These are phyloP conservation scores for Schizothorax lantsangensis DNA, from an alignment of 2,797 vertebrate genomes.

Conservation along the genomic window DNA sequence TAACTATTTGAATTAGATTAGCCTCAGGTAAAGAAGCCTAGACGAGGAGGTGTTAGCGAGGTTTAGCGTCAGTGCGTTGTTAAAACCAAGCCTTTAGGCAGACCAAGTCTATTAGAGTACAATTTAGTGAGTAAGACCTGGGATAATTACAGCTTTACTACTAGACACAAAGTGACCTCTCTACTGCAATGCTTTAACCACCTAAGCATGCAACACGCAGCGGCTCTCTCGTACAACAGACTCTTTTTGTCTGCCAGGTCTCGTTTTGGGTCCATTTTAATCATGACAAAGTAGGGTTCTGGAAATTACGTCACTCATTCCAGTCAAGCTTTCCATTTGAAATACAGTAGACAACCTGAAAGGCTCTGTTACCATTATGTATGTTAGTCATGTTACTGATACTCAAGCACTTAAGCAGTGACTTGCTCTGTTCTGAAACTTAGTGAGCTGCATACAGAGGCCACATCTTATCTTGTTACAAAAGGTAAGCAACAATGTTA, in stretches of 20 bases:
- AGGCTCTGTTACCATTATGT: background rate
- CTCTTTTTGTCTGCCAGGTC: background rate
- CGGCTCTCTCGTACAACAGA: background rate
- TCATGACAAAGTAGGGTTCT: background rate
- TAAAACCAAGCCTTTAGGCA: constrained; percentile 50
- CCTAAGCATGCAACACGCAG: constrained; percentile 6
- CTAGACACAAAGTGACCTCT: constrained; percentile 41
- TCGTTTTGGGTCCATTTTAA: background rate
- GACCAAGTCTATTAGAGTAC: constrained; percentile 55
- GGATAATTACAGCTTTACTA: constrained; percentile 60
- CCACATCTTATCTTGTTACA: background rate
- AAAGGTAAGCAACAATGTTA: background rate
- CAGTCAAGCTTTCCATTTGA: background rate
- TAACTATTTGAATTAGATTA: constrained; percentile 2
- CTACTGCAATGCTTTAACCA: constrained; percentile 15
- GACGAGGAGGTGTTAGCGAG: constrained; percentile 19
- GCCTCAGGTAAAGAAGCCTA: constrained; percentile 29
- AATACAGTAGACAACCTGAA: background rate
- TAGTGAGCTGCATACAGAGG: background rate
- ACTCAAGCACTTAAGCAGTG: background rate
- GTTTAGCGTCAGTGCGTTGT: constrained; percentile 38
- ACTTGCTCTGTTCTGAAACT: background rate
- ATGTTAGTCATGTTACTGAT: constrained; percentile 6
- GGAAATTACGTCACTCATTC: background rate
- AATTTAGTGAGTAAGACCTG: constrained; percentile 57